Evolutionary conservation across 1,140 invertebrate genomes (phyloP).

Genomic region (Drosophila serrata): DNA sequence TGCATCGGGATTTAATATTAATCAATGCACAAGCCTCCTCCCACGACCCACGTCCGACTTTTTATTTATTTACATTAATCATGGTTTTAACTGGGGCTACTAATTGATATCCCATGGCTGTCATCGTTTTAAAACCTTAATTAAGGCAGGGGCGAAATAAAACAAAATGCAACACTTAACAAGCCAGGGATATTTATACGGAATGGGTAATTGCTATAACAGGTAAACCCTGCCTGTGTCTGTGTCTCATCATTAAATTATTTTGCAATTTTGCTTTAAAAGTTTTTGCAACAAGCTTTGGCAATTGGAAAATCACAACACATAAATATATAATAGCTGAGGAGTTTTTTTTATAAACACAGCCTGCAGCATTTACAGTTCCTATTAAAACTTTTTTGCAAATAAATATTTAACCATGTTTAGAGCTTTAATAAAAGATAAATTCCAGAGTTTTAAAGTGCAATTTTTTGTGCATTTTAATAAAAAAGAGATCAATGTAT

Average conservation of each 20-base stretch:
- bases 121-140: slow-evolving; percentile 39
- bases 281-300: slow-evolving; percentile 2
- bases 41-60: background rate
- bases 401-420: background rate
- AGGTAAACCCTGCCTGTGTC: slow-evolving; percentile 3
- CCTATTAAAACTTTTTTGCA: background rate
- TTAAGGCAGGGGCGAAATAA: slow-evolving; percentile 42
- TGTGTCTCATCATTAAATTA: slow-evolving; percentile 47
- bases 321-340: slow-evolving; percentile 1
- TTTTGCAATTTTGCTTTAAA: slow-evolving; percentile 27
- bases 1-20: slow-evolving; percentile 26
- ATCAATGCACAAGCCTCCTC: slow-evolving; percentile 24
- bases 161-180: slow-evolving; percentile 46
- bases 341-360: background rate
- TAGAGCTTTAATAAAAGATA: background rate
- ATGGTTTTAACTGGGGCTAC: slow-evolving; percentile 43
- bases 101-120: slow-evolving; percentile 64
- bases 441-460: background rate
- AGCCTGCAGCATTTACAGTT: slow-evolving; percentile 6
- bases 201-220: slow-evolving; percentile 34
- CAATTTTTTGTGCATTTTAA: slow-evolving; percentile 5
- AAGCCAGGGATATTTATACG: slow-evolving; percentile 30
- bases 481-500: slow-evolving; percentile 12
- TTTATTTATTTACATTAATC: slow-evolving; percentile 65
- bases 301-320: background rate